A percentile compares a stretch with the other conserved stretches of the same genome.
These are phyloP conservation scores for Zaprionus africanus DNA, from an alignment of 1,140 invertebrate genomes.

Conservation along the genomic window DNA sequence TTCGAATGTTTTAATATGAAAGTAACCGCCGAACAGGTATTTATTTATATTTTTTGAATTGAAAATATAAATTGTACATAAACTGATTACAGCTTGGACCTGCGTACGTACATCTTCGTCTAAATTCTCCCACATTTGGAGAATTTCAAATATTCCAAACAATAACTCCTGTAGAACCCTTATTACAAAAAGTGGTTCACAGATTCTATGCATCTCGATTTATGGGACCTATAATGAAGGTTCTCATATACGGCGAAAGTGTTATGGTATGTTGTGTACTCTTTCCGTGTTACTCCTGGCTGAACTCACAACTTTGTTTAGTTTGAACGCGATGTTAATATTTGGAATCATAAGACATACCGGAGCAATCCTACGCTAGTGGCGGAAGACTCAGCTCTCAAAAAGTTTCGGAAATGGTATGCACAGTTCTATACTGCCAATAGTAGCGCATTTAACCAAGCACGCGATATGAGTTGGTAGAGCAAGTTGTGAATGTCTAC, in stretches of 20 bases:
- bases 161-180: conserved; percentile 91
- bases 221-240: conserved; percentile 88
- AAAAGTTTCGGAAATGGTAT: conserved; percentile 92
- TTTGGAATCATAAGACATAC: conserved; percentile 96
- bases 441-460: conserved; percentile 86
- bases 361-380: conserved; percentile 89
- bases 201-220: conserved; percentile 88
- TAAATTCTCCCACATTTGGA: conserved; percentile 87
- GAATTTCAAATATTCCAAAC: conserved; percentile 90
- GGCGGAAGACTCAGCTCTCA: conserved; percentile 90
- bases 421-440: conserved; percentile 93
- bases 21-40: conserved; percentile 66
- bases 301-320: conserved; percentile 81
- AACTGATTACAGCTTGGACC: conserved; percentile 90
- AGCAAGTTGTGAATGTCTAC: background rate
- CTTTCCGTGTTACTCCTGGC: background rate
- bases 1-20: conserved; percentile 62
- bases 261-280: conserved; percentile 87
- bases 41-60: background rate
- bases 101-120: conserved; percentile 89
- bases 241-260: conserved; percentile 90
- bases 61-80: background rate
- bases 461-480: conserved; percentile 40
- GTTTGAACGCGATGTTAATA: conserved; percentile 93
- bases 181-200: conserved; percentile 92